Percentiles rank a stretch among this genome's conserved stretches.
These are phyloP conservation scores for Lochmaea crataegi DNA, from an alignment of 2,888 invertebrate genomes.

Conservation along the genomic window DNA sequence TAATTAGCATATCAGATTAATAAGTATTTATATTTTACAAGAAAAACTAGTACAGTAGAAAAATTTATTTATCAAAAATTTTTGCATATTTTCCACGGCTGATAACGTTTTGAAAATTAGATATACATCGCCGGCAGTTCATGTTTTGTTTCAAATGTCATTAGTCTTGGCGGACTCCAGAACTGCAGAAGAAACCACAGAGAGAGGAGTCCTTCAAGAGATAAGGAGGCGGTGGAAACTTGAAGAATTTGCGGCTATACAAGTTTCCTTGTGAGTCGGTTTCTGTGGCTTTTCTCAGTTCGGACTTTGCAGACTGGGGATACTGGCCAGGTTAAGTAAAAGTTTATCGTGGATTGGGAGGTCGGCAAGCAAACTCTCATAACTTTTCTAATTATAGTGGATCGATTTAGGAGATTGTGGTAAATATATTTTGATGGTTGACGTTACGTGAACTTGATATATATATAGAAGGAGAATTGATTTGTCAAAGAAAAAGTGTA, in stretches of 20 bases:
- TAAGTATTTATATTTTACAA: no score
- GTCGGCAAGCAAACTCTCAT: constrained; percentile 21
- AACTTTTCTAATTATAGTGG: constrained; percentile 31
- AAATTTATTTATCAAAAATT: no score
- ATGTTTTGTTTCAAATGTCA: constrained; percentile 3
- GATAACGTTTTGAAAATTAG: no score
- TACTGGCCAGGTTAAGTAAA: constrained; percentile 26
- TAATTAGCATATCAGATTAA: no score
- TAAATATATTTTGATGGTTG: background rate
- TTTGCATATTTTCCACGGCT: no score
- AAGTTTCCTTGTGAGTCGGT: constrained; percentile 52
- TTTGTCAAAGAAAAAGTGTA: no score
- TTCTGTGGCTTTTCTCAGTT: constrained; percentile 51
- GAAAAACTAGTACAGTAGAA: no score
- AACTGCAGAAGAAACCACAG: constrained; percentile 37
- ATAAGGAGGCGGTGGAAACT: constrained; percentile 51
- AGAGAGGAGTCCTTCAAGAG: constrained; percentile 44
- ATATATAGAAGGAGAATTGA: no score
- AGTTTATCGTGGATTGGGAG: constrained; percentile 15
- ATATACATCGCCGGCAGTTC: background rate
- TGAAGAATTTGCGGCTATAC: constrained; percentile 52
- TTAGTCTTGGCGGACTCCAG: background rate
- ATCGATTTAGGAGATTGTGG: constrained; percentile 5
- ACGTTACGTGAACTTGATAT: no score
- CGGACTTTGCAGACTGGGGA: constrained; percentile 29